Evolutionary conservation across 2,888 invertebrate species (phyloP).

Genomic region (Hemistola chrysoprasaria): DNA sequence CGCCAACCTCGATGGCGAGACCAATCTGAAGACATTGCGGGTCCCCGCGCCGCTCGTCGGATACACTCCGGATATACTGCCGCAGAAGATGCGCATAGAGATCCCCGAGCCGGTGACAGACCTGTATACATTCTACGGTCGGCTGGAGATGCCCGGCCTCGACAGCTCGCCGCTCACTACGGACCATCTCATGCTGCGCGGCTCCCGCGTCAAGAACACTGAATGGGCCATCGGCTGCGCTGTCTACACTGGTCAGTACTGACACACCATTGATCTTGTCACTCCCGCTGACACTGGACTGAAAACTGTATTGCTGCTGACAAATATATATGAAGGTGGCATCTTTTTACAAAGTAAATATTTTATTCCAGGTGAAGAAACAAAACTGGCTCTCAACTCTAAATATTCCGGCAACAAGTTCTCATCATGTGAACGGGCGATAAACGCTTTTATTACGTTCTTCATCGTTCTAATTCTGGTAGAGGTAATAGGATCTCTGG

Average conservation of each 20-base stretch:
- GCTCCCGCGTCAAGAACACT: slow-evolving; percentile 90
- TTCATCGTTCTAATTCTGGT: slow-evolving; percentile 84
- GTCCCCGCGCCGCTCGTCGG: slow-evolving; percentile 68
- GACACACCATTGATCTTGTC: not conserved
- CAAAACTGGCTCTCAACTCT: slow-evolving; percentile 92
- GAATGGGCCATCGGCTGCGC: slow-evolving; percentile 90
- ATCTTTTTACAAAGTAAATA: not conserved
- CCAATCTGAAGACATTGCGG: slow-evolving; percentile 86
- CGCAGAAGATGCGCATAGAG: slow-evolving; percentile 82
- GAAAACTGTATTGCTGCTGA: no score
- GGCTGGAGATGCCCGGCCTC: slow-evolving; percentile 66
- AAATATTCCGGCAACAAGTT: slow-evolving; percentile 88
- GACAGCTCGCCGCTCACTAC: slow-evolving; percentile 81
- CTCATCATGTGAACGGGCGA: slow-evolving; percentile 83
- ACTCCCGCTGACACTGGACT: no score
- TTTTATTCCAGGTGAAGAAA: slow-evolving; percentile 85
- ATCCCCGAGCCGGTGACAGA: slow-evolving; percentile 89
- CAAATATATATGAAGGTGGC: no score
- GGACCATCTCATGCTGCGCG: slow-evolving; percentile 89
- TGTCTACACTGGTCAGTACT: slow-evolving; percentile 85
- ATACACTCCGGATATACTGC: slow-evolving; percentile 67
- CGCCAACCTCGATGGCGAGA: slow-evolving; percentile 93
- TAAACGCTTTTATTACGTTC: slow-evolving; percentile 87
- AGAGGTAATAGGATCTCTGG: slow-evolving; percentile 80
- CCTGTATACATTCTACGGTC: slow-evolving; percentile 90